phyloP scores from a whole-genome alignment of 2,888 invertebrate genomes.

The Thecocarcelia acutangulata region DNA sequence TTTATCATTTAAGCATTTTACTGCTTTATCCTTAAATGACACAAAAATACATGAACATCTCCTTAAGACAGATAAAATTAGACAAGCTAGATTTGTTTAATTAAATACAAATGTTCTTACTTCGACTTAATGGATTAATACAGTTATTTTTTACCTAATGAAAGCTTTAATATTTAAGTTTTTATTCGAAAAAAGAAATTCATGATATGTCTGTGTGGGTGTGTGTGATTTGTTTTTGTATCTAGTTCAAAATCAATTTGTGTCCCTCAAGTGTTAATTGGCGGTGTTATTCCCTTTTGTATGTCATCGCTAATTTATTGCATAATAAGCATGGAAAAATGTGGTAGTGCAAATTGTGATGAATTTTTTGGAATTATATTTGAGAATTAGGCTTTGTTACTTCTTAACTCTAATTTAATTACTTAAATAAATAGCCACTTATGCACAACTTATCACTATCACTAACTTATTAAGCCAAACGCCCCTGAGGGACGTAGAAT shows the following conservation, averaged over 20 bases:
- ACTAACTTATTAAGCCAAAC: too few relatives aligned
- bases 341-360: too few relatives aligned
- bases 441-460: too few relatives aligned
- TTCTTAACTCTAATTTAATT: too few relatives aligned
- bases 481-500: too few relatives aligned
- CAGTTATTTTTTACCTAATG: not conserved
- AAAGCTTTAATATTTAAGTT: too few relatives aligned
- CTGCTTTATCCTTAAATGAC: constrained; percentile 7
- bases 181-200: too few relatives aligned
- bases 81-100: constrained; percentile 1
- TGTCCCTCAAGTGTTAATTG: not conserved
- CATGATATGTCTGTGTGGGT: too few relatives aligned
- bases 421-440: too few relatives aligned
- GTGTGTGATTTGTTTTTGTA: not conserved
- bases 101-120: not conserved
- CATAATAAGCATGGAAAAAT: too few relatives aligned
- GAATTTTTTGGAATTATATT: too few relatives aligned
- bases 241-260: constrained; percentile 31
- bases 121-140: not conserved
- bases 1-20: constrained; percentile 2
- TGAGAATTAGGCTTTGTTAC: too few relatives aligned
- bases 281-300: constrained; percentile 20
- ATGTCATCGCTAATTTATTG: not conserved
- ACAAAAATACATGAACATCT: constrained; percentile 28
- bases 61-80: constrained; percentile 9